phyloP scores from a whole-genome alignment of 2,113 vertebrate genomes.

The Orientallactaga bullata region DNA sequence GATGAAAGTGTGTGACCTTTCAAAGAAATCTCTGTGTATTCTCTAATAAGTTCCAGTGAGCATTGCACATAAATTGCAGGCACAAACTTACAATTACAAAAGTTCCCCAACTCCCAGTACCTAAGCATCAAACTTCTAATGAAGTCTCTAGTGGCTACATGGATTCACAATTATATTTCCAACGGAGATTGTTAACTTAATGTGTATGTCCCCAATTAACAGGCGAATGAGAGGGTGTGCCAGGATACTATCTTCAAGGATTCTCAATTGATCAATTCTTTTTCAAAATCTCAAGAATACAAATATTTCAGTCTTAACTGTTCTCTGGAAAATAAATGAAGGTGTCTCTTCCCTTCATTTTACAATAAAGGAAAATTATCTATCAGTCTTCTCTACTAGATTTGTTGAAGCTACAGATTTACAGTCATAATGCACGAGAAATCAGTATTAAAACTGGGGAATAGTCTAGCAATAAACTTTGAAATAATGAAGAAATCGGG shows the following conservation, averaged over 20 bases:
- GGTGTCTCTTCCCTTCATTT: not conserved
- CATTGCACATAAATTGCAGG: slow-evolving; percentile 43
- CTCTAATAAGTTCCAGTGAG: slow-evolving; percentile 70
- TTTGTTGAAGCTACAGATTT: not conserved
- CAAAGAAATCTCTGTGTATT: slow-evolving; percentile 36
- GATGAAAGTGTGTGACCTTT: slow-evolving; percentile 3
- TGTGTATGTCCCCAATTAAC: not conserved
- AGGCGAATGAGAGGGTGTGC: not conserved
- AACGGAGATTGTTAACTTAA: slow-evolving; percentile 53
- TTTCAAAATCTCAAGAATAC: slow-evolving; percentile 13
- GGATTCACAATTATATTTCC: slow-evolving; percentile 31
- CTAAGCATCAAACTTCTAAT: slow-evolving; percentile 74
- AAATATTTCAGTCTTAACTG: not conserved
- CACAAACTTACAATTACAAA: slow-evolving; percentile 60
- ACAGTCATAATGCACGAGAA: not conserved
- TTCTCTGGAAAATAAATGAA: slow-evolving; percentile 22
- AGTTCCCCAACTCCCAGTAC: slow-evolving; percentile 53
- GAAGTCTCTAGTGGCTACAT: slow-evolving; percentile 46
- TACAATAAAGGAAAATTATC: slow-evolving; percentile 8
- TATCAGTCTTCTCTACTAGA: not conserved
- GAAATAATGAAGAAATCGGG: not conserved
- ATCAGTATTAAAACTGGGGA: not conserved
- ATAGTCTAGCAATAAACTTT: not conserved
- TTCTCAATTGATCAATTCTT: not conserved
- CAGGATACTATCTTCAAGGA: not conserved